Base-by-base conservation (phyloP, 2,888 invertebrate species). In the Xanthia icteritia region DNA sequence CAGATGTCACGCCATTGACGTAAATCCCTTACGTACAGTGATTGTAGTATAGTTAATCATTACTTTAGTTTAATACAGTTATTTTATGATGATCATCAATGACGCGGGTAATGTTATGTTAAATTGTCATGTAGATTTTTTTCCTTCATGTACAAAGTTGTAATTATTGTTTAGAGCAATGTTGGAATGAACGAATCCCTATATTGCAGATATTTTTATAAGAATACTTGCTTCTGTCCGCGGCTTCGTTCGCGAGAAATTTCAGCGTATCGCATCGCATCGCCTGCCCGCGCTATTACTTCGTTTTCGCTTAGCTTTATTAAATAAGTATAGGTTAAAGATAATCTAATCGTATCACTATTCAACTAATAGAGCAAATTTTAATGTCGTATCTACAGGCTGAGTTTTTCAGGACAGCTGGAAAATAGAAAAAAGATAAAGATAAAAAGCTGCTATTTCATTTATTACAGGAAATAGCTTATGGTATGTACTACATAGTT, bases 1-100 rank as follows among this genome's bases (percentile, higher is more conserved):
- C 87, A 88, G 79, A 86, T 86, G 79, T 79, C 82, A 71, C 79
- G 60, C 65, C 63, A 78, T 79, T 88, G 82, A 87, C 88, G 87
- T 87, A 81, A 65, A 68, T 73, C 27, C 67, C 42, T 67, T 67
- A 68, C 76, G 77, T 63, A 65, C 68, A 68, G 9, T 79, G 39
- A 69, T 81, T 69, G 27, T 58, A 58, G 36, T 68, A 15, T 8
- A 51, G 42, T 77, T 23, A 56, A 54, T 77, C 39, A 77, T 78
- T 77, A 23, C 27, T 63, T 42, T 54, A n/a, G 27, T 45, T 20
- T 36, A 0, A 1, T 20, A 77, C 48, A 6, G 63, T 65, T 68
- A 79, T 58, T 15, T 63, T 45, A 6, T 73, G 73, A 79, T 73
- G 42, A 45, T 27, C 58, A 58, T 74, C 9, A 42, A 51, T 76